phyloP scores from a whole-genome alignment of 2,888 invertebrate species.

The Dendrolimus pini region DNA sequence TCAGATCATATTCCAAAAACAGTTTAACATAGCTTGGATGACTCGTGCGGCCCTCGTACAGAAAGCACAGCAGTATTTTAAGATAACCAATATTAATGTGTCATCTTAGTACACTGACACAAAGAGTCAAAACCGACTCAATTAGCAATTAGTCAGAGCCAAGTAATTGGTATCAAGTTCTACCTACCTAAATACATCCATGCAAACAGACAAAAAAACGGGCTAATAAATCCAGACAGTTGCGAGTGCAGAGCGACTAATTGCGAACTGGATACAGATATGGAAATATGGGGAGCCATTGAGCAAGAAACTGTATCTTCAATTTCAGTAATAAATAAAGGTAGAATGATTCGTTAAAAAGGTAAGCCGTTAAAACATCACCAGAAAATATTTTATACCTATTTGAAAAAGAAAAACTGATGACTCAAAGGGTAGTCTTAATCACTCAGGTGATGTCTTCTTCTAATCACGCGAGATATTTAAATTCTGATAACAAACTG shows the following conservation, averaged over 20 bases:
- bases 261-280: neutral
- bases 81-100: conserved; percentile 8
- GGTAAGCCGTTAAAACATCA: too few relatives aligned
- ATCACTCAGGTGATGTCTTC: too few relatives aligned
- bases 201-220: conserved; percentile 13
- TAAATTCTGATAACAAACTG: too few relatives aligned
- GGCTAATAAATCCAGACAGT: conserved; percentile 60
- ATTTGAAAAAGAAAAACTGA: too few relatives aligned
- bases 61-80: conserved; percentile 1
- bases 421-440: too few relatives aligned
- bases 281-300: neutral
- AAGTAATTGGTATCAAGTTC: conserved; percentile 59
- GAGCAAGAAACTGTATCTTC: too few relatives aligned
- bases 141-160: conserved; percentile 56
- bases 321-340: too few relatives aligned
- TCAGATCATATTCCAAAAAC: neutral
- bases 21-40: neutral
- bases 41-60: conserved; percentile 7
- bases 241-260: conserved; percentile 15
- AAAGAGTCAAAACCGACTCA: conserved; percentile 41
- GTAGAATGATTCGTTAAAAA: too few relatives aligned
- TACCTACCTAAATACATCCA: conserved; percentile 34
- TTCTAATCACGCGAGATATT: too few relatives aligned
- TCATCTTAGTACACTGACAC: conserved; percentile 42
- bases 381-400: too few relatives aligned